Conservation (phyloP, 2,113 vertebrate species). For the Erinaceus europaeus region DNA sequence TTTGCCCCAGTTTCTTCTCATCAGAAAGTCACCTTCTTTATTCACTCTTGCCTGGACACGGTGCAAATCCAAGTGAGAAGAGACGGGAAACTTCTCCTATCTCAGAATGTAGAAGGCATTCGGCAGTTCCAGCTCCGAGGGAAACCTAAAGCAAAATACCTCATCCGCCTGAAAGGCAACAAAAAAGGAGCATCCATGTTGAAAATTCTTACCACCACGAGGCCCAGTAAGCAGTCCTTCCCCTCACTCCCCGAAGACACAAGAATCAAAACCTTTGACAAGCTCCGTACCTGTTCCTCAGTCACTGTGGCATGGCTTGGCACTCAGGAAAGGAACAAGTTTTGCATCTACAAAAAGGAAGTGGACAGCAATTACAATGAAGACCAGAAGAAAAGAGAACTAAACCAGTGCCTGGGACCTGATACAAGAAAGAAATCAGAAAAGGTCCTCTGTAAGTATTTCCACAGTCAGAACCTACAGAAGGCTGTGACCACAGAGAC, state of each 20-base stretch:
- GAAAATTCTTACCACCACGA: constrained; percentile 92
- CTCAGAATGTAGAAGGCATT: constrained; percentile 92
- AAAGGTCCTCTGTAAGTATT: constrained; percentile 98
- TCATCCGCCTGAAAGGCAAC: constrained; percentile 92
- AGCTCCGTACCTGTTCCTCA: constrained; percentile 94
- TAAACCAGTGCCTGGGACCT: constrained; percentile 95
- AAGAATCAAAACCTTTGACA: constrained; percentile 96
- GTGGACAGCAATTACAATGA: constrained; percentile 89
- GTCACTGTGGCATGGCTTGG: constrained; percentile 97
- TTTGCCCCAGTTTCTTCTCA: constrained; percentile 97
- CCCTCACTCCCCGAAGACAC: constrained; percentile 96
- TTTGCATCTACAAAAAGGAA: constrained; percentile 95
- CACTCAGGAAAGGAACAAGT: constrained; percentile 97
- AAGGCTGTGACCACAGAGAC: constrained; percentile 98
- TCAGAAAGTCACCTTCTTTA: constrained; percentile 91
- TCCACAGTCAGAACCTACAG: constrained; percentile 95
- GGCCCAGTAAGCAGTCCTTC: constrained; percentile 92
- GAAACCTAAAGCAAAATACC: constrained; percentile 96
- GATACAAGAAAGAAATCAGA: constrained; percentile 93
- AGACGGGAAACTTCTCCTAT: constrained; percentile 93
- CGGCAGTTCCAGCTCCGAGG: constrained; percentile 94
- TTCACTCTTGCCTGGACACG: constrained; percentile 93
- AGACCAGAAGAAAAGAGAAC: constrained; percentile 91
- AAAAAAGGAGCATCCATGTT: constrained; percentile 92
- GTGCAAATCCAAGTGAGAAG: constrained; percentile 94